Evolutionary conservation across 2,113 vertebrate species (phyloP), one percentile per base, ranked within the genome.

Genomic region (Nematolebias whitei): DNA sequence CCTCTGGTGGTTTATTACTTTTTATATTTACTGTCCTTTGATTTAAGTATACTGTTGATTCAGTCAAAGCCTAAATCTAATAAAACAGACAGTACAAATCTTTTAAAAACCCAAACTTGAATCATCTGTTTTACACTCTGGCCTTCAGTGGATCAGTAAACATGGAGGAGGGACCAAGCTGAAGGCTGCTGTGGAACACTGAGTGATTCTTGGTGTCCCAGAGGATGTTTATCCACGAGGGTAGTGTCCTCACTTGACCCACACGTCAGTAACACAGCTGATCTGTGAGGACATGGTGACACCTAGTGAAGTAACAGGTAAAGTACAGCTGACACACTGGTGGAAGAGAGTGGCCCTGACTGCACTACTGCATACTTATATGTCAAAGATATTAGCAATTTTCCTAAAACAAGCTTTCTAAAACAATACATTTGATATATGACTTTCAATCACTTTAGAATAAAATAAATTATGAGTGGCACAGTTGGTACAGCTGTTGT

Each of bases 221-320:
- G 19, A 40, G 52, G 68, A 85, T 55, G 68, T 81, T 80, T 63
- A 62, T 73, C 44, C 61, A 49, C 29, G 41, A 72, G 71, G 78
- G 47, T 40, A 1, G 63, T 61, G 74, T 76, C 79, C 74, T 83
- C 15, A 35, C 19, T 0, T 82, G 60, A 85, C 70, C 77, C 43
- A 56, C 22, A 14, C 1, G 0, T 11, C 35, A n/a, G 19, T 5
- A 35, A 14, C 11, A 12, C 57, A 26, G 35, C 9, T 68, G 8
- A 56, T 57, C 22, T 16, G 2, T 54, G 48, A 41, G 39, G 18
- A 72, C 11, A 83, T 62, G 85, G 64, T 54, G 85, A 74, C 89
- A 79, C 75, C 67, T 71, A 83, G 82, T 84, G 90, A 85, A 52
- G 5, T 12, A 12, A 29, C 1, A 40, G 2, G 50, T 11, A 1